phyloP scores from a whole-genome alignment of 1,140 invertebrate species.

The Nasonia vitripennis region DNA sequence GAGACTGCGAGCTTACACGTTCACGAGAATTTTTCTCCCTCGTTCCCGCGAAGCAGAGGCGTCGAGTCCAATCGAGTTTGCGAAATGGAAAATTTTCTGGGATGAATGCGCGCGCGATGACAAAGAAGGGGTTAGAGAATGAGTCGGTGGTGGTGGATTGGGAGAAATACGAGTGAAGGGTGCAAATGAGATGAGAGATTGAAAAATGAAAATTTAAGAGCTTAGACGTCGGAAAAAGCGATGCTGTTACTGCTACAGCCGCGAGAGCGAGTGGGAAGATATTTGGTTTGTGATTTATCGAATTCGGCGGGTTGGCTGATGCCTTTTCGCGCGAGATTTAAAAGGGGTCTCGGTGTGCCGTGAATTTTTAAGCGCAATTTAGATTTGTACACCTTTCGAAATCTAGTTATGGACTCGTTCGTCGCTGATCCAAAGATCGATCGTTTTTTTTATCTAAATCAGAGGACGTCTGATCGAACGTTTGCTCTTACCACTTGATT shows the following conservation, averaged over 20 bases:
- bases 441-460: neutral
- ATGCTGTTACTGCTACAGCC: neutral
- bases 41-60: neutral
- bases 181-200: slow-evolving; percentile 23
- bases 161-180: neutral
- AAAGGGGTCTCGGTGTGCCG: neutral
- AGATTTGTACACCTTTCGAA: neutral
- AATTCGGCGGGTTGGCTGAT: too few species aligned
- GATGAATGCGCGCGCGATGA: neutral
- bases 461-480: neutral
- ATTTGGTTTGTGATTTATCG: neutral
- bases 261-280: neutral
- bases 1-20: neutral
- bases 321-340: neutral
- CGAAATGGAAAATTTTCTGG: neutral
- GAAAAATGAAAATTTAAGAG: slow-evolving; percentile 20
- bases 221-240: neutral
- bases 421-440: too few species aligned
- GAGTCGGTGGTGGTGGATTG: neutral
- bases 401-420: neutral
- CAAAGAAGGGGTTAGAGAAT: neutral
- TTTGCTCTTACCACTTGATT: neutral
- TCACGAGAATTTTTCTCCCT: neutral
- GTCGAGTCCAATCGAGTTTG: slow-evolving; percentile 5
- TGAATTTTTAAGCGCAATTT: neutral